Evolutionary conservation across 2,113 vertebrate species (phyloP), one percentile per base, ranked within the genome.

Genomic region (Microcebus ravelobensis): DNA sequence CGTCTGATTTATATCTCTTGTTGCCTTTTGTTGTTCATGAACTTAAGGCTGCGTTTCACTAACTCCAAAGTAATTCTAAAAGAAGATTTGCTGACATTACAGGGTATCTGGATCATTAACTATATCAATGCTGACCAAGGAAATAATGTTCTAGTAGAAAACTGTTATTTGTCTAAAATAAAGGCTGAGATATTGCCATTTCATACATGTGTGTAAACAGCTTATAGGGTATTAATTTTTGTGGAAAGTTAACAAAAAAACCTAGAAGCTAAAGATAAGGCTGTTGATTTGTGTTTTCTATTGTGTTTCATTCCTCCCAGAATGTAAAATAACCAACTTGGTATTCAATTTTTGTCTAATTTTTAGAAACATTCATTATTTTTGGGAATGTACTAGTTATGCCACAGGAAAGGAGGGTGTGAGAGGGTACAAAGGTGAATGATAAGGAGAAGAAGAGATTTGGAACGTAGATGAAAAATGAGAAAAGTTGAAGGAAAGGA

Each of bases 81-180:
- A 76, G 76, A 34, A 77, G 42, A 95, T 61, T 55, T 93, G 90
- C 91, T 97, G 90, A 96, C 27, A 89, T 79, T 90, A 95, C 25
- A 25, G 17, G 76, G 87, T 52, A 39, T 85, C 91, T 95, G 93
- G 70, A 67, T 90, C 91, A 96, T 97, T 95, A 98, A 98, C 85
- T 63, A 79, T 88, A 95, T 71, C 81, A 45, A 9, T 25, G 65
- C 52, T 91, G 94, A 82, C 21, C 1, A 25, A 92, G 2, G 3
- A 63, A 95, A 97, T 63, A 31, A 45, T 71, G n/a, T 36, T 42
- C 59, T 45, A 55, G 88, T 25, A 89, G 85, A 91, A 97, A 70
- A 23, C 13, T 77, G 90, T 61, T 79, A 94, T 89, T 86, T 92
- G 68, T 83, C 96, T 88, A 92, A 90, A 90, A 88, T n/a, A 70